Conservation (phyloP, 2,113 vertebrate species). For the Micronycteris hirsuta region DNA sequence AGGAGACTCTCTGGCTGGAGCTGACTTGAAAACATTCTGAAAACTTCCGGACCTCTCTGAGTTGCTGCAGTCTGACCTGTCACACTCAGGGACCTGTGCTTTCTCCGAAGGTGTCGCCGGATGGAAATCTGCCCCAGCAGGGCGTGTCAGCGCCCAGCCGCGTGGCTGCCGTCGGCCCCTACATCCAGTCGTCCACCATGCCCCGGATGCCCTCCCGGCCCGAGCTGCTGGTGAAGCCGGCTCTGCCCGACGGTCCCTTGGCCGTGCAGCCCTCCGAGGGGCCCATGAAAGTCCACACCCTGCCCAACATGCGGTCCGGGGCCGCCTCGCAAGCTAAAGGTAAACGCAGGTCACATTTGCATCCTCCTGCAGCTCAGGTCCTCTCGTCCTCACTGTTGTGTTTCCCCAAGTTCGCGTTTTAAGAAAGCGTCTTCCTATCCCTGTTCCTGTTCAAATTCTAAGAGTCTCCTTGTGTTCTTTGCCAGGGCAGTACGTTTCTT, state of each 20-base stretch:
- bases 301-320: constrained; percentile 82
- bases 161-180: constrained; percentile 96
- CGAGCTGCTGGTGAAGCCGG: constrained; percentile 91
- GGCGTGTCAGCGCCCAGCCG: constrained; percentile 85
- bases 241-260: constrained; percentile 86
- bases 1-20: background rate
- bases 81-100: background rate
- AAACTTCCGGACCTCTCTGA: background rate
- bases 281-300: constrained; percentile 80
- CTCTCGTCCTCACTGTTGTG: background rate
- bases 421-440: background rate
- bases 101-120: constrained; percentile 83
- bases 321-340: constrained; percentile 77
- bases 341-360: constrained; percentile 57
- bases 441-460: background rate
- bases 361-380: fast-evolving
- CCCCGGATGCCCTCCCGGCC: constrained; percentile 89
- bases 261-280: constrained; percentile 84
- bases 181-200: constrained; percentile 97
- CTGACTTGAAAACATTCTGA: background rate
- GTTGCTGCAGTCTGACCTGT: background rate
- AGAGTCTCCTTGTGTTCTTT: background rate
- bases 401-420: background rate
- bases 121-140: constrained; percentile 84
- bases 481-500: background rate